phyloP scores from a whole-genome alignment of 2,888 invertebrate genomes.

The Morpho achilles region DNA sequence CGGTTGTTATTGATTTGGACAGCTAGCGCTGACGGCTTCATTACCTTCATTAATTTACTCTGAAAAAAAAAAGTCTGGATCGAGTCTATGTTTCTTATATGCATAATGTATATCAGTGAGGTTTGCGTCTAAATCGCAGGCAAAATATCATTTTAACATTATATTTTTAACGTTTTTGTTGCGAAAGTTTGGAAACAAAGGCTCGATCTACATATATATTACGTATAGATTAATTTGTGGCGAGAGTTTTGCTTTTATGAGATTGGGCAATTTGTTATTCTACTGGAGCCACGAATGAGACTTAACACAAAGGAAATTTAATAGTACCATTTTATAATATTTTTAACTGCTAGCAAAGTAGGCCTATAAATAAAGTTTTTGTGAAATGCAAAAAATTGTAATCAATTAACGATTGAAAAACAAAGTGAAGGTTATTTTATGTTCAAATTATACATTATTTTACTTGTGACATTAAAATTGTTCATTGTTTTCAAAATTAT shows the following conservation, averaged over 20 bases:
- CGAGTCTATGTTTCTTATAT: conserved; percentile 65
- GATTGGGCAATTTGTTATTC: conserved; percentile 33
- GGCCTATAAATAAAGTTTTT: too few species aligned
- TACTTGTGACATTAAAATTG: too few species aligned
- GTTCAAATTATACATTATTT: too few species aligned
- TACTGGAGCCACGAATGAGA: not conserved
- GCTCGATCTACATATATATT: conserved; percentile 52
- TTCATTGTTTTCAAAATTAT: too few species aligned
- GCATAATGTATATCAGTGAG: not conserved
- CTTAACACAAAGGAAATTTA: too few species aligned
- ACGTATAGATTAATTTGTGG: conserved; percentile 67
- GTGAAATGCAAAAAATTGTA: too few species aligned
- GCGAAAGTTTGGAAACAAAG: conserved; percentile 44
- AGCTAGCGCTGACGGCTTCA: conserved; percentile 19
- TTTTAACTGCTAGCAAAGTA: too few species aligned
- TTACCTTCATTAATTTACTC: conserved; percentile 47
- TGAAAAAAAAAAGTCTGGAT: conserved; percentile 59
- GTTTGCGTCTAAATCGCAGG: not conserved
- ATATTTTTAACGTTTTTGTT: too few species aligned
- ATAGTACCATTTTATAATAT: too few species aligned
- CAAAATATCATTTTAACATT: too few species aligned
- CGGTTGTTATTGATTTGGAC: conserved; percentile 7
- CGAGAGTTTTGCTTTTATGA: conserved; percentile 67
- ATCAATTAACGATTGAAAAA: too few species aligned
- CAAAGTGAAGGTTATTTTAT: too few species aligned